Base-by-base conservation (phyloP, 2,797 vertebrate genomes). In the Champsocephalus gunnari region DNA sequence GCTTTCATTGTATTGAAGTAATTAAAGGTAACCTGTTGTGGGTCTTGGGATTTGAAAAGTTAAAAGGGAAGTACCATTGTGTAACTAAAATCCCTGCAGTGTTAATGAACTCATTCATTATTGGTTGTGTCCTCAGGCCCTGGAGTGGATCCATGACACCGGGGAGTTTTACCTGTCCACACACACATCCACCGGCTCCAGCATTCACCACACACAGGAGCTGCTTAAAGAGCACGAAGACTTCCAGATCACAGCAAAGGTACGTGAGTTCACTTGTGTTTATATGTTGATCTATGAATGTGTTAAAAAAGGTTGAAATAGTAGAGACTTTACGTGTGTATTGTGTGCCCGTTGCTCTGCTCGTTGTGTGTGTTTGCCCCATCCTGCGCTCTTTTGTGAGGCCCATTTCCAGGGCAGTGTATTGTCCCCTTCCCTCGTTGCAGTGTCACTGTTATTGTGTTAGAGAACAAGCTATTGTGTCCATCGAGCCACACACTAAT, bases 151-250 rank as follows among this genome's bases (percentile, higher is more conserved):
- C 92, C 98, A 99, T 59, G 98, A 99, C 93, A 99, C 96, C 0
- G 98, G 98, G 32, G 98, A 99, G 87, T 99, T 99, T 92, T 99
- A 99, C 94, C 95, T 99, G 86, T 99, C 98, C 85, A 99, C 98
- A 0, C 98, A 99, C 84, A 99, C 96, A 64, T 99, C 98, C 59
- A 99, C 98, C 0, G 98, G 98, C 53, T 99, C 98, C 54, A 98
- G 97, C 83, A 96, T 99, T 54, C 98, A 99, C 87, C 98, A 99
- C 93, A 99, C 98, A 6, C 98, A 99, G 87, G 98, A 99, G 92
- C 73, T 99, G 48, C 93, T 99, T 51, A 99, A 98, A 70, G 98
- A 99, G 71, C 98, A 99, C 0, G 97, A 99, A 90, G 98, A 99
- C 87, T 99, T 99, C 90, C 98, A 99, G 95, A 98, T 99, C 77